Conservation (phyloP, 2,888 invertebrate genomes). For the Ethmia dodecea region DNA sequence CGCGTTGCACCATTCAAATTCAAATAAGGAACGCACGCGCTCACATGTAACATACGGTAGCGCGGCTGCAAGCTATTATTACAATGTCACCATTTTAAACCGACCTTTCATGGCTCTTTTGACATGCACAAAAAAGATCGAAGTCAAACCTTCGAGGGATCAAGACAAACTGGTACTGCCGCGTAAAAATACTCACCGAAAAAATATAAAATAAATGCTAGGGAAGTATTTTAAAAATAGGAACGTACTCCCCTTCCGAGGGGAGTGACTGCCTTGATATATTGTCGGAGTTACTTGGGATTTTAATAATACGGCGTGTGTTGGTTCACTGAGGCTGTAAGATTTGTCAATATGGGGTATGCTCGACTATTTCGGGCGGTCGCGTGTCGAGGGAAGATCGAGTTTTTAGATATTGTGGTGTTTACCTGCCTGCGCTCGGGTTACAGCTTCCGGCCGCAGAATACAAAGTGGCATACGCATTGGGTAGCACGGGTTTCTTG, state of each 20-base stretch:
- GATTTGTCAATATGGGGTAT: constrained; percentile 72
- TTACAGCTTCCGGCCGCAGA: constrained; percentile 32
- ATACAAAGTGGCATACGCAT: too few species aligned
- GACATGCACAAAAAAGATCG: not conserved
- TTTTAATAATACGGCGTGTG: constrained; percentile 74
- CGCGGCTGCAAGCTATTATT: constrained; percentile 63
- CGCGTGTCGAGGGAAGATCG: constrained; percentile 55
- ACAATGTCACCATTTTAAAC: constrained; percentile 57
- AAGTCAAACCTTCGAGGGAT: constrained; percentile 20
- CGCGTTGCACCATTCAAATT: constrained; percentile 38
- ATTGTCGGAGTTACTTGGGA: constrained; percentile 71
- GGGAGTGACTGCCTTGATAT: constrained; percentile 69
- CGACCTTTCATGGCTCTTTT: constrained; percentile 25
- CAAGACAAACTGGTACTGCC: constrained; percentile 32
- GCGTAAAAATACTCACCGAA: constrained; percentile 65
- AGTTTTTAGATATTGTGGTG: constrained; percentile 55
- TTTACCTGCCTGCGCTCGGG: constrained; percentile 47
- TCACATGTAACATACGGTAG: constrained; percentile 48
- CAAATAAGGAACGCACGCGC: constrained; percentile 65
- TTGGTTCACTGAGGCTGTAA: constrained; percentile 70
- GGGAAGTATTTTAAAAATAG: constrained; percentile 76
- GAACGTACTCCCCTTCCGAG: constrained; percentile 52
- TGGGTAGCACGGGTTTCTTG: too few species aligned
- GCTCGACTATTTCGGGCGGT: constrained; percentile 58
- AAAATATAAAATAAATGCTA: constrained; percentile 70